These are phyloP conservation scores for Lagopus leucura DNA, from an alignment of 2,113 vertebrate genomes.

Conservation along the genomic window DNA sequence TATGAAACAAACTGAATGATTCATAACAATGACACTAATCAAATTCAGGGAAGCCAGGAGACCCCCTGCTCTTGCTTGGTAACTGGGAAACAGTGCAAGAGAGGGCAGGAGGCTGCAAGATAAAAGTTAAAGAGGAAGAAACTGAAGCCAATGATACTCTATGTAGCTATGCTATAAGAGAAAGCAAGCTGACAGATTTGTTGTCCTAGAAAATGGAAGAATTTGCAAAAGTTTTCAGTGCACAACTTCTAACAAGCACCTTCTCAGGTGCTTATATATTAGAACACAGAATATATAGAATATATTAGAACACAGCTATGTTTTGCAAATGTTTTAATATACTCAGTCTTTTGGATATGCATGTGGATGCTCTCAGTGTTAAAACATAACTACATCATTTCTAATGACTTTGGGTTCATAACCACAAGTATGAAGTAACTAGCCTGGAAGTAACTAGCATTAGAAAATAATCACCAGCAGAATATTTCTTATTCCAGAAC, in stretches of 20 bases:
- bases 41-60: slow-evolving; percentile 35
- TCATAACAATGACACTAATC: slow-evolving; percentile 24
- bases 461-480: background rate
- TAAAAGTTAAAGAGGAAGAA: slow-evolving; percentile 41
- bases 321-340: background rate
- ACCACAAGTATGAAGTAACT: background rate
- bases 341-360: background rate
- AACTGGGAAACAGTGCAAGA: background rate
- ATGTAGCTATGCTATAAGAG: background rate
- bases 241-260: background rate
- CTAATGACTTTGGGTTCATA: background rate
- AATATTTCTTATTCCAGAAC: background rate
- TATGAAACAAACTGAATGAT: slow-evolving; percentile 32
- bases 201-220: background rate
- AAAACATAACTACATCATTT: background rate
- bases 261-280: background rate
- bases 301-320: background rate
- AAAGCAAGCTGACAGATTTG: background rate
- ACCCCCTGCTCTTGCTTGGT: slow-evolving; percentile 22
- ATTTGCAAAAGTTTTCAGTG: background rate
- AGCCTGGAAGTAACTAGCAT: background rate
- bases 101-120: slow-evolving; percentile 26
- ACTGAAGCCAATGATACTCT: background rate
- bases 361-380: background rate
- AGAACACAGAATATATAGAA: background rate